Conservation (phyloP, 2,797 vertebrate genomes). For the Hemibagrus guttatus region DNA sequence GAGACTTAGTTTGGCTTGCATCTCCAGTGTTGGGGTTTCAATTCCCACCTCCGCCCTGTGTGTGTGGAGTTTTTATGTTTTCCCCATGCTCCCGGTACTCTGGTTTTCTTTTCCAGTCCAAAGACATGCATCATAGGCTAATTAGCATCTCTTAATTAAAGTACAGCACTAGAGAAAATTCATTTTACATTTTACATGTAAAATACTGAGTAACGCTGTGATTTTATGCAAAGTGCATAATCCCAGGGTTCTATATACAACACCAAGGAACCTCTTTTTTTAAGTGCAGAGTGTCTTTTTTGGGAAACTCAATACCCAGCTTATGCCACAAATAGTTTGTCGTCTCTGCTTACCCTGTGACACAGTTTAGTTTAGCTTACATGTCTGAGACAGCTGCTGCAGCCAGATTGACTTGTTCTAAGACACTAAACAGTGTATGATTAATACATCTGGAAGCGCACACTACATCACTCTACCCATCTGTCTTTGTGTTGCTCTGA, state of each 20-base stretch:
- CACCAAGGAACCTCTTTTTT: no score
- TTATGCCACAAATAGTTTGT: not conserved
- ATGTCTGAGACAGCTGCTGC: slow-evolving; percentile 54
- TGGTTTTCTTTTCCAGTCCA: no score
- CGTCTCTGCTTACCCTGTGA: slow-evolving; percentile 11
- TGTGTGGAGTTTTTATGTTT: no score
- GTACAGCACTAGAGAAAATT: no score
- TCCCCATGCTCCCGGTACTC: no score
- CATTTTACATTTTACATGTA: not conserved
- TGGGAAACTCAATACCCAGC: not conserved
- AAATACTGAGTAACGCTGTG: not conserved
- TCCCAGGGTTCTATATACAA: no score
- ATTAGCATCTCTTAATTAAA: no score
- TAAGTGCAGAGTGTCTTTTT: not conserved
- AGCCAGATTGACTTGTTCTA: slow-evolving; percentile 59
- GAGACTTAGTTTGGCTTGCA: no score
- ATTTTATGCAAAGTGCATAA: not conserved
- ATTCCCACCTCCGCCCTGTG: no score
- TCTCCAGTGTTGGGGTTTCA: no score
- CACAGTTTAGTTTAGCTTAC: slow-evolving; percentile 41
- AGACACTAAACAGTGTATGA: slow-evolving; percentile 60
- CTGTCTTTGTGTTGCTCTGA: slow-evolving; percentile 41
- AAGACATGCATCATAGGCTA: no score
- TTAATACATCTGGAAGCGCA: slow-evolving; percentile 47
- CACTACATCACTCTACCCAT: slow-evolving; percentile 49